These are phyloP conservation scores for Lethenteron reissneri DNA, from an alignment of 2,113 vertebrate species.

Conservation along the genomic window DNA sequence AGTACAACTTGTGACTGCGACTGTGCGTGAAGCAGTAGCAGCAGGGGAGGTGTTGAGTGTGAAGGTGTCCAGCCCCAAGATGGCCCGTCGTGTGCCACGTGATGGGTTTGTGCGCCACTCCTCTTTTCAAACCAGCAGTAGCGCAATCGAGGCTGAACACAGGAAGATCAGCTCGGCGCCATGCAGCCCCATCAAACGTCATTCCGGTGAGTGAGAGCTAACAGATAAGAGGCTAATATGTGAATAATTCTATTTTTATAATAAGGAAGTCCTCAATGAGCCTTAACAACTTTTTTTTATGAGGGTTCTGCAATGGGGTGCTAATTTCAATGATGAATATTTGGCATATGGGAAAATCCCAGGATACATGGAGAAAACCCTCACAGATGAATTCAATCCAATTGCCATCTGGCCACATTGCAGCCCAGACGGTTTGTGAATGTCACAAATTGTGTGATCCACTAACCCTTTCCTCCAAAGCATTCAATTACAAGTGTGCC, in stretches of 20 bases:
- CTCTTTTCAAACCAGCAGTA: conserved; percentile 59
- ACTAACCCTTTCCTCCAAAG: no score
- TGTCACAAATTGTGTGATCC: no score
- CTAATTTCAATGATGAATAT: background rate
- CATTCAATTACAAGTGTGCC: no score
- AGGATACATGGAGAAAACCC: background rate
- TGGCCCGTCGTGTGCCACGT: conserved; percentile 44
- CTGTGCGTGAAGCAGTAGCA: conserved; percentile 11
- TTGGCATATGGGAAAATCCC: background rate
- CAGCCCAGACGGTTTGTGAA: no score
- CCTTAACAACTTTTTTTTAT: background rate
- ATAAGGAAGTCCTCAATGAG: background rate
- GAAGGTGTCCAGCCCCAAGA: conserved; percentile 63
- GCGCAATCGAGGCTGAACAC: conserved; percentile 51
- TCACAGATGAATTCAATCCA: no score
- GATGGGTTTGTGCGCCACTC: conserved; percentile 59
- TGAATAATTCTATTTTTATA: background rate
- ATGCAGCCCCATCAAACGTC: conserved; percentile 43
- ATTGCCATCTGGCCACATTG: no score
- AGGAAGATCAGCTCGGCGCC: conserved; percentile 79
- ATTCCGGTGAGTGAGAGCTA: conserved; percentile 21
- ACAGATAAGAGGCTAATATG: background rate
- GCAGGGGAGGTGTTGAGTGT: conserved; percentile 21
- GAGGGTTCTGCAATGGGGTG: background rate
- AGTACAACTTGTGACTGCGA: conserved; percentile 14